Conservation (phyloP, 2,797 vertebrate species). For the Cheirogaleus major region DNA sequence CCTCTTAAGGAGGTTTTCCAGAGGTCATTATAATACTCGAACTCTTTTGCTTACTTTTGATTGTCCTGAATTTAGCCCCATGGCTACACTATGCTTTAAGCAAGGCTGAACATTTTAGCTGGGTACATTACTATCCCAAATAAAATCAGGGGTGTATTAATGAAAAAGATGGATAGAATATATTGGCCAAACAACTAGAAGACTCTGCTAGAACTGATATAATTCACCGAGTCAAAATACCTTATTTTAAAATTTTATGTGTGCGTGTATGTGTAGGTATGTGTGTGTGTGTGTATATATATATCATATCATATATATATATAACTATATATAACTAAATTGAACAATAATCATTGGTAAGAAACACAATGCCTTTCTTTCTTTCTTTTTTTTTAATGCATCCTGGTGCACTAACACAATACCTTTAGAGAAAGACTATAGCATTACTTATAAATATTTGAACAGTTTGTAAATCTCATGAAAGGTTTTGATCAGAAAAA, state of each 20-base stretch:
- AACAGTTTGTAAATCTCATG: background rate
- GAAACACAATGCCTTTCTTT: background rate
- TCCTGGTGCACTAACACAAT: background rate
- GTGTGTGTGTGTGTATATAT: background rate
- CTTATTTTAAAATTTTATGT: background rate
- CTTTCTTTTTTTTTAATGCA: too few relatives aligned
- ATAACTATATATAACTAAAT: background rate
- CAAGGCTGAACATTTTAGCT: background rate
- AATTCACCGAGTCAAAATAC: background rate
- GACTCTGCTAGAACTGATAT: background rate
- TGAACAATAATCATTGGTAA: background rate
- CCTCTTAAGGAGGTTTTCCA: background rate
- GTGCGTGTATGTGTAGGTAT: too few relatives aligned
- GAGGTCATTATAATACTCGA: background rate
- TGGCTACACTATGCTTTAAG: background rate
- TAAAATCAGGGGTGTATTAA: background rate
- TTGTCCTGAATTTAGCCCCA: background rate
- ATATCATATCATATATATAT: background rate
- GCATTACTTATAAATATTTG: background rate
- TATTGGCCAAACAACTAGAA: background rate
- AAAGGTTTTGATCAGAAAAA: constrained; percentile 14
- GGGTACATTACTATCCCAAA: background rate
- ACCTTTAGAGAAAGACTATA: background rate
- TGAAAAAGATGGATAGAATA: background rate
- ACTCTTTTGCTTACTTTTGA: background rate